A percentile compares a stretch with the other conserved stretches of the same genome.
Conservation (phyloP, 2,888 invertebrate genomes). For the Petrolisthes cinctipes region DNA sequence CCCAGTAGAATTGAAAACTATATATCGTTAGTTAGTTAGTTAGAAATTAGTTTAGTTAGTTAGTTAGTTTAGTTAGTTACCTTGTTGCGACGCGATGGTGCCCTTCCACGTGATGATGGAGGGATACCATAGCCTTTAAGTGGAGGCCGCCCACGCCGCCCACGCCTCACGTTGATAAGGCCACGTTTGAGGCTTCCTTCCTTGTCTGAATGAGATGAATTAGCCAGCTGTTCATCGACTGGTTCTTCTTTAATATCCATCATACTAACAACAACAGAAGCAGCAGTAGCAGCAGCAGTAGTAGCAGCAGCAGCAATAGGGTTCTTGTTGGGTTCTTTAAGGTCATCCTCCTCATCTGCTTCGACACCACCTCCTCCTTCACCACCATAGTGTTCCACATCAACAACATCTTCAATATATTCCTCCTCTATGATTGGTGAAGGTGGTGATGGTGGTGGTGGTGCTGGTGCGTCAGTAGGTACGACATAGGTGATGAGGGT, state of each 20-base stretch:
- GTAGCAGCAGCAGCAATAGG: no score
- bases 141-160: conserved; percentile 53
- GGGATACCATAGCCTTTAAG: conserved; percentile 37
- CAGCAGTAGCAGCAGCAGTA: no score
- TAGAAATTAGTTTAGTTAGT: not conserved
- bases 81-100: conserved; percentile 54
- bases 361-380: conserved; percentile 33
- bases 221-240: conserved; percentile 23
- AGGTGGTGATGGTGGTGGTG: conserved; percentile 46
- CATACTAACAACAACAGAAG: not conserved
- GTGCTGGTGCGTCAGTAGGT: conserved; percentile 46
- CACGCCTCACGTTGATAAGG: conserved; percentile 37
- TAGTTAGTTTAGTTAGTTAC: conserved; percentile 2
- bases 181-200: conserved; percentile 24
- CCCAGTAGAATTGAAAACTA: not conserved
- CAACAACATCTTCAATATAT: not conserved
- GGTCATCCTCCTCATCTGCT: not conserved
- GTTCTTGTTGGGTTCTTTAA: no score
- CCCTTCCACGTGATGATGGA: conserved; percentile 40
- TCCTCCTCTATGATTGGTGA: conserved; percentile 19
- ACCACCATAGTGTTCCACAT: conserved; percentile 23
- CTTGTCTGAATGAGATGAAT: conserved; percentile 16
- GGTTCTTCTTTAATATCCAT: conserved; percentile 33
- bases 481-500: conserved; percentile 58
- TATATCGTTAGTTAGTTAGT: not conserved